Evolutionary conservation across 2,797 vertebrate species (phyloP).

Genomic region (Limosa lapponica): DNA sequence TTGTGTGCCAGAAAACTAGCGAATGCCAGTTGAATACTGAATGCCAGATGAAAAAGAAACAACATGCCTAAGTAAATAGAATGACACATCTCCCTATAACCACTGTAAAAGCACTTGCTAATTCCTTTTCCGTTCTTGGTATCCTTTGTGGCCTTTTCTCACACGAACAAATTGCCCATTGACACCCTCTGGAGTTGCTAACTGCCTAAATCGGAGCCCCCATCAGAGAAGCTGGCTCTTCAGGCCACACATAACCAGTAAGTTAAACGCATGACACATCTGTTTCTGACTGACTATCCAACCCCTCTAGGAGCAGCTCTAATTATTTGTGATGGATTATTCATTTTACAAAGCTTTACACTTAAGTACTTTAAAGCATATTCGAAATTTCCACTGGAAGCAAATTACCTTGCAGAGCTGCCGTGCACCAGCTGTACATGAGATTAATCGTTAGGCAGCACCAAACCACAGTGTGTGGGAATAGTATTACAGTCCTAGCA

Average conservation of each 20-base stretch:
- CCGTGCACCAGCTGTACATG: neutral
- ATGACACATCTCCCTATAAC: neutral
- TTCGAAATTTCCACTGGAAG: constrained; percentile 8
- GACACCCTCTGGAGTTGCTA: neutral
- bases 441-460: constrained; percentile 11
- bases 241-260: neutral
- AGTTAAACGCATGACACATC: neutral
- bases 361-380: constrained; percentile 22
- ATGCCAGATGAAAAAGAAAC: neutral
- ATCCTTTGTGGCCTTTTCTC: neutral
- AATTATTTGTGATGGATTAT: neutral
- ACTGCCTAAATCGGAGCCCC: neutral
- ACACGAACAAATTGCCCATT: neutral
- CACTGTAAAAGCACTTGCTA: neutral
- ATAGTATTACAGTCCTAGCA: neutral
- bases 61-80: neutral
- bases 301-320: neutral
- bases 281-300: neutral
- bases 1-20: neutral
- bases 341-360: constrained; percentile 6
- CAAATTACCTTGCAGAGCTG: neutral
- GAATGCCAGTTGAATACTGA: neutral
- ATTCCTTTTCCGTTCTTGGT: neutral
- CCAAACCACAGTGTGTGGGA: neutral
- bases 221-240: neutral